These are phyloP conservation scores for Neoniphon sammara DNA, from an alignment of 2,797 vertebrate genomes.

Conservation along the genomic window DNA sequence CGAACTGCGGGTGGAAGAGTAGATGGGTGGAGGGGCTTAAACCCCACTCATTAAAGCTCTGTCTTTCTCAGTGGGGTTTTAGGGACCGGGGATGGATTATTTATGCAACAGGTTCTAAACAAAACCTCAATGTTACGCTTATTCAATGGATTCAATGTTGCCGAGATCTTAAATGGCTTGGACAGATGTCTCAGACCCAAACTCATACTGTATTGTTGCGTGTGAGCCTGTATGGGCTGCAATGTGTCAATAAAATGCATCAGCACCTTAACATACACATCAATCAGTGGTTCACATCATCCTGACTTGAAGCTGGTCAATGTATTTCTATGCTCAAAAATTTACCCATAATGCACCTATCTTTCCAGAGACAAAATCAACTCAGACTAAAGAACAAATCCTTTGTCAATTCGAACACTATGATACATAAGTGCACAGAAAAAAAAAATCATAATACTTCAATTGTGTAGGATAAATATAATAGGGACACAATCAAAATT, in stretches of 20 bases:
- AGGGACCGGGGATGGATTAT: constrained; percentile 82
- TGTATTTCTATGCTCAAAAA: neutral
- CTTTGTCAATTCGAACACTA: neutral
- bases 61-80: constrained; percentile 86
- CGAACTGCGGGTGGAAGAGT: constrained; percentile 73
- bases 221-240: too few relatives aligned
- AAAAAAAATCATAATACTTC: constrained; percentile 26
- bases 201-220: too few relatives aligned
- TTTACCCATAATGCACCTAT: neutral
- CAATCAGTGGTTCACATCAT: neutral
- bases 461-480: constrained; percentile 19
- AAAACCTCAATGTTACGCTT: constrained; percentile 84
- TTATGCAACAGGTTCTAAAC: constrained; percentile 88
- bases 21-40: constrained; percentile 77
- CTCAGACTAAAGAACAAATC: neutral
- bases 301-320: neutral
- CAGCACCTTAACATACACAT: neutral
- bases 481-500: constrained; percentile 23
- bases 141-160: constrained; percentile 79
- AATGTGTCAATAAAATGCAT: neutral
- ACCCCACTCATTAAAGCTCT: constrained; percentile 92
- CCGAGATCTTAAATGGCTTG: constrained; percentile 79
- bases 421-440: neutral
- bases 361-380: neutral
- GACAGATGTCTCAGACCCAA: constrained; percentile 66